Conservation (phyloP, 2,797 vertebrate genomes). For the Crax fasciolata region DNA sequence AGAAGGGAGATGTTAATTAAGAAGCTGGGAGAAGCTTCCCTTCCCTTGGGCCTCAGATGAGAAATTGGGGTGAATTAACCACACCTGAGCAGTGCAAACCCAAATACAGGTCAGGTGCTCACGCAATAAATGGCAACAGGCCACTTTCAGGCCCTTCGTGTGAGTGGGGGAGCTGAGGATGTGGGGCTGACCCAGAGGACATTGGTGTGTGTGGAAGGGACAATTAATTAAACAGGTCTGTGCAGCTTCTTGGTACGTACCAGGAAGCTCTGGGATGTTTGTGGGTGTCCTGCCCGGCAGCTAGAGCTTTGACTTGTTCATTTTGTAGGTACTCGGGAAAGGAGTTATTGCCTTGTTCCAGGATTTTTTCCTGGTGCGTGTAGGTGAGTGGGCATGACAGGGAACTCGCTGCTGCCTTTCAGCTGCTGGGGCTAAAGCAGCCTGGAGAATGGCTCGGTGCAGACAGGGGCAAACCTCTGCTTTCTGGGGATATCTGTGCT, state of each 20-base stretch:
- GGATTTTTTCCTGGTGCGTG: rapidly evolving
- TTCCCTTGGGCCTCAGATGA: background rate
- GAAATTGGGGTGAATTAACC: background rate
- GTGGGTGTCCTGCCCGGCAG: background rate
- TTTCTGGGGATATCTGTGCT: background rate
- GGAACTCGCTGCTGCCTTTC: background rate
- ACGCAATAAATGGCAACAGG: background rate
- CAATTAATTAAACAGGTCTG: background rate
- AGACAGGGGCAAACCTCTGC: background rate
- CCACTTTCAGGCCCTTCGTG: background rate
- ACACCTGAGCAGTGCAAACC: rapidly evolving
- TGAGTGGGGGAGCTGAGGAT: background rate
- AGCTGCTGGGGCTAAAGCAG: background rate
- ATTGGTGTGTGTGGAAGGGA: background rate
- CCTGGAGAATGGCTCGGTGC: background rate
- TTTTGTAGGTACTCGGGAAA: background rate
- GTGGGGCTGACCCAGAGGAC: rapidly evolving
- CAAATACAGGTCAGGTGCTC: background rate
- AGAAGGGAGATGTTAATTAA: background rate
- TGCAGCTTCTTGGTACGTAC: background rate
- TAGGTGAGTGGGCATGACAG: background rate
- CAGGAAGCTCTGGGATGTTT: background rate
- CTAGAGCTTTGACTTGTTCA: background rate
- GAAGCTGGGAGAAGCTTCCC: background rate
- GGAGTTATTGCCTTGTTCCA: background rate